Evolutionary conservation across 2,888 invertebrate species (phyloP).

Genomic region (Autographa pulchrina): DNA sequence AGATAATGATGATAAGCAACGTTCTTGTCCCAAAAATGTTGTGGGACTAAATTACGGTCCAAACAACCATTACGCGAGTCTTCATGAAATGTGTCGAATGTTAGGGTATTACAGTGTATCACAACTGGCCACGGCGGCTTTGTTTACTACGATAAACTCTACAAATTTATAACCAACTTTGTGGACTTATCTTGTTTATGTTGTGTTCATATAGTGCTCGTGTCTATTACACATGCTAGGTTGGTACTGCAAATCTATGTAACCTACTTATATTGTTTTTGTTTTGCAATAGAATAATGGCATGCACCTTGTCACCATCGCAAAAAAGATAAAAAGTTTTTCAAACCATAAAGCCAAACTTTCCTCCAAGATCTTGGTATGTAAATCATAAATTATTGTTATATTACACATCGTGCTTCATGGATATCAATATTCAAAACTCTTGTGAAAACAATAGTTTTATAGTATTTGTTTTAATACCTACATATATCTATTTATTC

Average conservation of each 20-base stretch:
- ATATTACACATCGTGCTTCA: background rate
- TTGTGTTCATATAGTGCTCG: background rate
- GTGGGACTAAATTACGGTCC: constrained; percentile 24
- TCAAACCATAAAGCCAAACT: background rate
- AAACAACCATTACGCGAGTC: background rate
- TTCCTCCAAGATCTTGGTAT: background rate
- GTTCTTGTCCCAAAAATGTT: constrained; percentile 8
- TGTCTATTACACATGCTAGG: background rate
- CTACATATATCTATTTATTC: background rate
- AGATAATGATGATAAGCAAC: constrained; percentile 16
- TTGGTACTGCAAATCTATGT: background rate
- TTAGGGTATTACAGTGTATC: constrained; percentile 20
- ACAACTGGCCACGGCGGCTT: constrained; percentile 7
- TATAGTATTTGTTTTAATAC: background rate
- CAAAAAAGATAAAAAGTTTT: background rate
- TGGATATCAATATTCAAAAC: background rate
- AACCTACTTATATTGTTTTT: too few relatives aligned
- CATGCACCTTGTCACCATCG: background rate
- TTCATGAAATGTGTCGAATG: constrained; percentile 19
- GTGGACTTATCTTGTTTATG: constrained; percentile 1
- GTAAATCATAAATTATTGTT: background rate
- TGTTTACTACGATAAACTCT: constrained; percentile 18
- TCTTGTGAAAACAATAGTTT: background rate
- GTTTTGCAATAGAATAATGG: background rate
- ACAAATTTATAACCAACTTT: constrained; percentile 12